A percentile compares a stretch with the other conserved stretches of the same genome.
phyloP scores from a whole-genome alignment of 2,888 invertebrate genomes.

The Hirtodrosophila trivittata region DNA sequence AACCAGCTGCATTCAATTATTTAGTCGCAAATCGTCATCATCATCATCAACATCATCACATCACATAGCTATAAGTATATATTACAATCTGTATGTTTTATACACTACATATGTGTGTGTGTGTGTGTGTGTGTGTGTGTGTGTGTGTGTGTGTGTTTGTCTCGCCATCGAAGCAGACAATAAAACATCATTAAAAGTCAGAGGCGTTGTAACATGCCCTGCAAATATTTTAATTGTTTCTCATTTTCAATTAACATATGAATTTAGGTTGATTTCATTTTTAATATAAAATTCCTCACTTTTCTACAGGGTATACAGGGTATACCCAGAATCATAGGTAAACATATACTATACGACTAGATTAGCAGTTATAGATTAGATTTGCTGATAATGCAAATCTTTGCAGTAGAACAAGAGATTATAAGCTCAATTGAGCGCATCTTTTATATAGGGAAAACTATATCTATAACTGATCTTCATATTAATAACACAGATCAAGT shows the following conservation, averaged over 20 bases:
- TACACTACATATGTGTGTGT: constrained; percentile 2
- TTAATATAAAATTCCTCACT: too few species aligned
- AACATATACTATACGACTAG: too few species aligned
- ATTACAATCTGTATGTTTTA: constrained; percentile 42
- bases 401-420: too few species aligned
- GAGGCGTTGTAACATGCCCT: constrained; percentile 70
- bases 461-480: too few species aligned
- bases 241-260: constrained; percentile 33
- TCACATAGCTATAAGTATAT: constrained; percentile 51
- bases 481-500: too few species aligned
- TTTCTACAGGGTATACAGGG: too few species aligned
- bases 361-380: too few species aligned
- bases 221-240: constrained; percentile 77
- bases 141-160: constrained; percentile 36
- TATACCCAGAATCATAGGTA: too few species aligned
- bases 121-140: constrained; percentile 6
- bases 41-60: constrained; percentile 58
- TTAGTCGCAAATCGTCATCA: constrained; percentile 73
- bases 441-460: too few species aligned
- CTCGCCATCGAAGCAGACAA: constrained; percentile 72
- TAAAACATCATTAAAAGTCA: constrained; percentile 78
- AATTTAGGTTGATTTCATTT: constrained; percentile 2
- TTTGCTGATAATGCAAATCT: too few species aligned
- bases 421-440: too few species aligned
- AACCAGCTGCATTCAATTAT: constrained; percentile 82